Evolutionary conservation across 2,797 vertebrate species (phyloP).

Genomic region (Threskiornis aethiopicus): DNA sequence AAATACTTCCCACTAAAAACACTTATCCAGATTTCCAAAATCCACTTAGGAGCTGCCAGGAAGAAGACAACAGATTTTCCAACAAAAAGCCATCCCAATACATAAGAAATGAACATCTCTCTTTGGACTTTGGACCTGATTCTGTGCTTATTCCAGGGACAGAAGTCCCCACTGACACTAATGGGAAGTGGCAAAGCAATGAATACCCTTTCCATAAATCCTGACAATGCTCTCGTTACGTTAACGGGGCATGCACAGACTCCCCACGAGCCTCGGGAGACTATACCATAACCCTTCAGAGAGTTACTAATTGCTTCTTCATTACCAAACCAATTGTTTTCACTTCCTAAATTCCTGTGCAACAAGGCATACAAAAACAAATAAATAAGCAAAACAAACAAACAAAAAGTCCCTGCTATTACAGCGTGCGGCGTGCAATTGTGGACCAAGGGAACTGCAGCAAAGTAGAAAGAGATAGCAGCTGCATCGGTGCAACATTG

Average conservation of each 20-base stretch:
- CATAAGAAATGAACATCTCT: background rate
- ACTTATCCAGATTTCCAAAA: background rate
- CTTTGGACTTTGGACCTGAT: background rate
- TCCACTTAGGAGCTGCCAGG: background rate
- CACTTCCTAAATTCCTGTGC: background rate
- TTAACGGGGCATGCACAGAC: background rate
- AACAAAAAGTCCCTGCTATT: background rate
- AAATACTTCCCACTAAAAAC: background rate
- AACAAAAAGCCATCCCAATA: background rate
- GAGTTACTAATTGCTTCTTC: background rate
- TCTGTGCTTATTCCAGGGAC: background rate
- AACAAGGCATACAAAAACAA: background rate
- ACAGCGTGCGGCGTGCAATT: background rate
- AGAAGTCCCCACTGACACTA: background rate
- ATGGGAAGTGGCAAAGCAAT: background rate
- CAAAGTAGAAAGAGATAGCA: background rate
- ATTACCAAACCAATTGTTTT: background rate
- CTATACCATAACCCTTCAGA: background rate
- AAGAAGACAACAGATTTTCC: background rate
- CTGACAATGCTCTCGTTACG: fast-evolving
- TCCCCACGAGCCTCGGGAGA: background rate
- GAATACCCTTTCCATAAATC: background rate
- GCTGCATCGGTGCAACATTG: background rate
- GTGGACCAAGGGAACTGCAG: background rate
- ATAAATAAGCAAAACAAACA: background rate